A percentile compares a stretch with the other conserved stretches of the same genome.
Evolutionary conservation across 2,888 invertebrate genomes (phyloP).

Genomic region (Lamellibrachia columna): DNA sequence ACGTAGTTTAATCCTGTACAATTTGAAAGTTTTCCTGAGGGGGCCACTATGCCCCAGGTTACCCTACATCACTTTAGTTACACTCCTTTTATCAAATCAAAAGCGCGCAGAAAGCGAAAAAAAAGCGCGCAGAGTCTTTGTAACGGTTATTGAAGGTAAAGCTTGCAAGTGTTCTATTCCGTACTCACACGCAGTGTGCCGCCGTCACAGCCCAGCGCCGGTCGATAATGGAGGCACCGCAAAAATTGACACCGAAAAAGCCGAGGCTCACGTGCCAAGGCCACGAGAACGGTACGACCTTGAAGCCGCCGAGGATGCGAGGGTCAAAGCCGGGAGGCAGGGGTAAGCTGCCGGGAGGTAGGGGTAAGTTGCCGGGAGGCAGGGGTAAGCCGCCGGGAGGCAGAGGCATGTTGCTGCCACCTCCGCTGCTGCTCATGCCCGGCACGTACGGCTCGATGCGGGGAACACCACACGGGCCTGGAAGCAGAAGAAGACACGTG

Average conservation of each 20-base stretch:
- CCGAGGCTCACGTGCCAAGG: slow-evolving; percentile 10
- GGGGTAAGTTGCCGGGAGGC: not conserved
- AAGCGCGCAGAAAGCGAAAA: too few species aligned
- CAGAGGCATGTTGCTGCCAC: not conserved
- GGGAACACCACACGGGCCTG: not conserved
- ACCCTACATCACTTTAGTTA: too few species aligned
- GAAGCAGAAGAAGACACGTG: not conserved
- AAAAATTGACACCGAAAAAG: not conserved
- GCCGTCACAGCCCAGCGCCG: not conserved
- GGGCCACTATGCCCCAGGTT: too few species aligned
- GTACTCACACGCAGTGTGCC: not conserved
- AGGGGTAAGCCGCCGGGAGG: not conserved
- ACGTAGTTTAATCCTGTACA: too few species aligned
- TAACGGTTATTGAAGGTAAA: too few species aligned
- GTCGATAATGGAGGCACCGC: not conserved
- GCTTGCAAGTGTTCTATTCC: too few species aligned
- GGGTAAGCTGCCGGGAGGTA: not conserved
- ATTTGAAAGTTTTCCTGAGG: too few species aligned
- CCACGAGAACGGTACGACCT: slow-evolving; percentile 17
- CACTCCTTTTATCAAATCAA: too few species aligned
- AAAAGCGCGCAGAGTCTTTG: too few species aligned
- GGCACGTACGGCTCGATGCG: slow-evolving; percentile 17
- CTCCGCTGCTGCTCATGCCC: not conserved
- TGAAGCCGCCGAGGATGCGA: not conserved
- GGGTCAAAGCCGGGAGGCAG: not conserved